These are phyloP conservation scores for Etheostoma nigrum DNA, from an alignment of 2,797 vertebrate genomes.

Conservation along the genomic window DNA sequence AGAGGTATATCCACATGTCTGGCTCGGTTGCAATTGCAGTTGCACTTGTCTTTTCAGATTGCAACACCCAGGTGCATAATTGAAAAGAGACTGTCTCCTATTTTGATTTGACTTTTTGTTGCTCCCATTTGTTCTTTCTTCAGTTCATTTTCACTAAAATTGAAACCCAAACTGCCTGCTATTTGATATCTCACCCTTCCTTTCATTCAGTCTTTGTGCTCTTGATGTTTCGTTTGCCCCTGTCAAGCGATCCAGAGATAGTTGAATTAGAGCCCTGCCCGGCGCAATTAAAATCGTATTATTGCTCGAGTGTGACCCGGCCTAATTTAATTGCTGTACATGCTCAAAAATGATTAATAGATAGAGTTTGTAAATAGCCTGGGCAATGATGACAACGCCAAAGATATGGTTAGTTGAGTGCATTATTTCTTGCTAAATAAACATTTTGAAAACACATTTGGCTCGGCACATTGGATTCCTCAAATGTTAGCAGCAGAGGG, in stretches of 20 bases:
- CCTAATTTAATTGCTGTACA: slow-evolving; percentile 80
- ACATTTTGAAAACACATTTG: slow-evolving; percentile 55
- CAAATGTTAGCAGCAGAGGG: slow-evolving; percentile 36
- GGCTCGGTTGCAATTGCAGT: slow-evolving; percentile 29
- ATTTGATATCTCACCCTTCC: neutral
- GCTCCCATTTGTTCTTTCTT: slow-evolving; percentile 22
- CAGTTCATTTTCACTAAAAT: slow-evolving; percentile 37
- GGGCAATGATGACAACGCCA: slow-evolving; percentile 56
- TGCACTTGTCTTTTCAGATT: slow-evolving; percentile 39
- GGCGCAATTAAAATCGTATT: slow-evolving; percentile 83
- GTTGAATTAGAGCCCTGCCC: slow-evolving; percentile 79
- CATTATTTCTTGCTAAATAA: slow-evolving; percentile 70
- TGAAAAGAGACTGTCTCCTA: slow-evolving; percentile 23
- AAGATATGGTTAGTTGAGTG: slow-evolving; percentile 71
- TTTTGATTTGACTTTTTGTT: slow-evolving; percentile 37
- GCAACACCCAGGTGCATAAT: slow-evolving; percentile 50
- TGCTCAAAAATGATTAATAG: slow-evolving; percentile 78
- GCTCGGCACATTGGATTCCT: slow-evolving; percentile 40
- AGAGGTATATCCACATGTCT: slow-evolving; percentile 43
- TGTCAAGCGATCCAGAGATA: slow-evolving; percentile 78
- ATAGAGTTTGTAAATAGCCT: slow-evolving; percentile 74
- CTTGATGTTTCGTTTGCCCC: slow-evolving; percentile 65
- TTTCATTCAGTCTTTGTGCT: slow-evolving; percentile 28
- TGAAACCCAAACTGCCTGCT: slow-evolving; percentile 28
- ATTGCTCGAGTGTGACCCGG: slow-evolving; percentile 79